Base-by-base conservation (phyloP, 2,797 vertebrate genomes). In the Typhlichthys eigenmanni region DNA sequence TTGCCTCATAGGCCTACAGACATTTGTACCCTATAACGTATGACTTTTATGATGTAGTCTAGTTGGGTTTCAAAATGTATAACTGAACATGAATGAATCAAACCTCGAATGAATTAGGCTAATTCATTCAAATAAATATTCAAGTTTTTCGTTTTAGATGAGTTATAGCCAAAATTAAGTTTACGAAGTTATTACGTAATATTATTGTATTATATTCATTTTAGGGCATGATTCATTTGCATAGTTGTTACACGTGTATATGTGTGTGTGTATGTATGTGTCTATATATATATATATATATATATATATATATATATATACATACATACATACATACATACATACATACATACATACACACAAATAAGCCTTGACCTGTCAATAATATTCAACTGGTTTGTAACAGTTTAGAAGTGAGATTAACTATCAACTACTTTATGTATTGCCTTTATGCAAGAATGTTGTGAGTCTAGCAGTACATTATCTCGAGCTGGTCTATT, bases 51-150 rank as follows among this genome's bases (percentile, higher is more conserved):
- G 24, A 29, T 29, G 4, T 16, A 12, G 16, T 7, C 24, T 51
- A 52, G 70, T 50, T 68, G 64, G 55, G 45, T 76, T 68, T 81
- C 78, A 72, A 56, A 73, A 51, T 72, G 54, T 71, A 51, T 52
- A 29, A 54, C 32, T 71, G 56, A 67, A 74, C 72, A 68, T 62
- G 81, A 85, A 83, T 85, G 81, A 79, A 80, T 64, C 81, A 70
- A 78, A 52, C 10, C 24, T 29, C 24, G 24, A 52, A 52, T 2
- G 71, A 62, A 48, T 57, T 1, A 49, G 24, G 13, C 47, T 13
- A 48, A 34, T 38, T 17, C n/a, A 24, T 13, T 47, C 48, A 3
- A 54, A 29, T 48, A 13, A 13, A n/a, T 48, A 48, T 10, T 2
- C n/a, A n/a, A 48, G 47, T 13, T 13, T 48, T 14, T 73, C 62